Evolutionary conservation across 2,113 vertebrate species (phyloP).

Genomic region (Craseonycteris thonglongyai): DNA sequence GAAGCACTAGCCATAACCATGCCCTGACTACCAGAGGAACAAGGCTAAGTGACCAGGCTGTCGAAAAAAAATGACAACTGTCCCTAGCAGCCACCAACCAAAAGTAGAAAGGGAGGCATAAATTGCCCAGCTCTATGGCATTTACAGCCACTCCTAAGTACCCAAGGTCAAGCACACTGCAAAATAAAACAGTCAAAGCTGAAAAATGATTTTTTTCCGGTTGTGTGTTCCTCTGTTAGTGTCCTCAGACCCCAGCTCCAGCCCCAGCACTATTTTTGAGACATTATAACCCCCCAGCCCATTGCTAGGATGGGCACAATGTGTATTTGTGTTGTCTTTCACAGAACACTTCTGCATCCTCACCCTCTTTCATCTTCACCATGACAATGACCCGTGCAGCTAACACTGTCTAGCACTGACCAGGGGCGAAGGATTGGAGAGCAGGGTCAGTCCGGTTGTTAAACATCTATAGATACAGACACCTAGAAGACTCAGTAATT

Average conservation of each 20-base stretch:
- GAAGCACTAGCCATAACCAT: neutral
- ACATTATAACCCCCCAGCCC: too few relatives aligned
- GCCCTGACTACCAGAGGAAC: neutral
- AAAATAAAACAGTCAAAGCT: neutral
- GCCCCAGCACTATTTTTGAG: too few relatives aligned
- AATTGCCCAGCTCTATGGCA: neutral
- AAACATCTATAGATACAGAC: neutral
- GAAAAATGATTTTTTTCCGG: neutral
- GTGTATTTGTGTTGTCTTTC: neutral
- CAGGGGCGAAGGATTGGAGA: accelerated
- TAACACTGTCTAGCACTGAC: neutral
- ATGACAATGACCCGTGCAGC: too few relatives aligned
- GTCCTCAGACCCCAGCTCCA: neutral
- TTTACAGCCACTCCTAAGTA: neutral
- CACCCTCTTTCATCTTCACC: neutral
- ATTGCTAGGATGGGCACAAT: neutral
- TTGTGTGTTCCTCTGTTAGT: neutral
- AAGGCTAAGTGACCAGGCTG: neutral
- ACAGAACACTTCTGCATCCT: too few relatives aligned
- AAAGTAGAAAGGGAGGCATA: neutral
- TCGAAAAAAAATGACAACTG: neutral
- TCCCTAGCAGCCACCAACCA: neutral
- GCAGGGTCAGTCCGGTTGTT: neutral
- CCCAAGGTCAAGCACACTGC: neutral
- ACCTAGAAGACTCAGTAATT: neutral